Base-by-base conservation (phyloP, 2,888 invertebrate species). In the Hydriomena furcata region DNA sequence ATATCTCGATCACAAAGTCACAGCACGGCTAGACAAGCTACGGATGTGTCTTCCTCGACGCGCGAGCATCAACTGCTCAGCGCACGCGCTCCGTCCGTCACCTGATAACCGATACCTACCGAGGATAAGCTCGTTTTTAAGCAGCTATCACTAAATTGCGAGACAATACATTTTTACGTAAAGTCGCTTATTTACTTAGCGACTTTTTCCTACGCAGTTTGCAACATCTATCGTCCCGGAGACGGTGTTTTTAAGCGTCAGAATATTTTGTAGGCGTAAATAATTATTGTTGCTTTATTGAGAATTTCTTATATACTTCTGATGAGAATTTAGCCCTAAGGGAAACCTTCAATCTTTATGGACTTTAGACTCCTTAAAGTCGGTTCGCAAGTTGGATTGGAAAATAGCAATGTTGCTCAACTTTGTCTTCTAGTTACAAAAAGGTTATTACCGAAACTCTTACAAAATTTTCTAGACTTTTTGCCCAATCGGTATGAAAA, bases 1-100 rank as follows among this genome's bases (percentile, higher is more conserved):
- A 52, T 68, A 60, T 71, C 71, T 76, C 73, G 70, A 68, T 71
- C 76, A 79, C 82, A 70, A 64, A 72, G 65, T 68, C 76, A 81
- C 81, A 67, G 66, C 71, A 61, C 71, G 64, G 70, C 79, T 73
- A 75, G 75, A 56, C 61, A 71, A 76, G 72, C 46, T 47, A 24
- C 82, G 82, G 85, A 81, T 84, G 88, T 84, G 85, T 86, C 87
- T 81, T 87, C 87, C 78, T 68, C 83, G 76, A 69, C 87, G 88
- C 82, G 74, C 88, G 82, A 80, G 66, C 88, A 88, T 89, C 88
- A 87, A 89, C 89, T 89, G 88, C 66, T 73, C 76, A 70, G 74
- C 74, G 78, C 74, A 61, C 68, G 77, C 79, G 74, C 71, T 63
- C 66, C 61, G 62, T 65, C 68, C 62, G 65, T 62, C 70, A 73